Conservation (phyloP, 2,888 invertebrate genomes). For the Ellobium chinense region DNA sequence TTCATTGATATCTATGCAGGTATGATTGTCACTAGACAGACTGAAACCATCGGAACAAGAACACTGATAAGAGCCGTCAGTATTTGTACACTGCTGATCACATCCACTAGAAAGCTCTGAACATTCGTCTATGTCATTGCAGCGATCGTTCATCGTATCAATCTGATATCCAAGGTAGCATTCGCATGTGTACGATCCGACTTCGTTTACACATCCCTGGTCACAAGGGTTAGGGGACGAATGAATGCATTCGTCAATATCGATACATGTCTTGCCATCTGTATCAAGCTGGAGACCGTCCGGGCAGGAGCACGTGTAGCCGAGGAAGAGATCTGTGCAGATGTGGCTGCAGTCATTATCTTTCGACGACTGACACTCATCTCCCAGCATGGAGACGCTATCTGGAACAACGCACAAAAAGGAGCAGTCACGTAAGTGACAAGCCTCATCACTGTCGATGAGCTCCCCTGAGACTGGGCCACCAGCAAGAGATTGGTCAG, state of each 20-base stretch:
- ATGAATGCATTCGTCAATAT: conserved; percentile 10
- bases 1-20: conserved; percentile 32
- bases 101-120: background rate
- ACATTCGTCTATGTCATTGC: conserved; percentile 27
- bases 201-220: background rate
- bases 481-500: background rate
- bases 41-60: conserved; percentile 64
- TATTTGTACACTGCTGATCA: conserved; percentile 76
- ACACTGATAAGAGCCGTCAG: conserved; percentile 76
- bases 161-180: background rate
- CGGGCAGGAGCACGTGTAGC: background rate
- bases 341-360: background rate
- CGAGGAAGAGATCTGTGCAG: background rate
- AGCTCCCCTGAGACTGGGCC: background rate
- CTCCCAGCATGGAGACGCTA: background rate
- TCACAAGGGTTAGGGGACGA: background rate
- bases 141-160: background rate
- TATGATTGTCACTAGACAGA: conserved; percentile 42
- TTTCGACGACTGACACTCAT: background rate
- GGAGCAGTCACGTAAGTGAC: background rate
- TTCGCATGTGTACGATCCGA: background rate
- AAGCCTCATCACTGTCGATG: background rate
- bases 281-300: background rate
- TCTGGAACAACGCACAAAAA: background rate
- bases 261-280: background rate